A percentile compares a stretch with the other conserved stretches of the same genome.
Conservation (phyloP, 1,140 invertebrate species). For the Drosophila repletoides region DNA sequence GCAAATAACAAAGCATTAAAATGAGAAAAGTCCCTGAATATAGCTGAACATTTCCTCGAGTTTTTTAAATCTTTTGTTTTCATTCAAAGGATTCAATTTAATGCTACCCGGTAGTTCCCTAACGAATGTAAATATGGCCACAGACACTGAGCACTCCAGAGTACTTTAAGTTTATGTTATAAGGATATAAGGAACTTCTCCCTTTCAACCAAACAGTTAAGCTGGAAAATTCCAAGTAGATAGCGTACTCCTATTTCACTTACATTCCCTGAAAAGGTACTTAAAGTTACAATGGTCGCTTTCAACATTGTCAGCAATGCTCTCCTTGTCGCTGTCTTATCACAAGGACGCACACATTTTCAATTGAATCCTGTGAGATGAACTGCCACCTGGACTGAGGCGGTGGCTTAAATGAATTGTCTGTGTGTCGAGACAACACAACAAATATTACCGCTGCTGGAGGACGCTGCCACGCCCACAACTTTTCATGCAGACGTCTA, state of each 20-base stretch:
- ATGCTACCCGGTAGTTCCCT: no score
- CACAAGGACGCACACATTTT: conserved; percentile 16
- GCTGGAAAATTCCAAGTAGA: neutral
- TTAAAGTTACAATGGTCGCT: neutral
- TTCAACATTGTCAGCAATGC: conserved; percentile 18
- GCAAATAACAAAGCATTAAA: no score
- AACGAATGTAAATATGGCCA: no score
- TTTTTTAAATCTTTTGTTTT: no score
- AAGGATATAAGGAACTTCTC: no score
- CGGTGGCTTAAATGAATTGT: conserved; percentile 61
- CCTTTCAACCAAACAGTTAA: neutral
- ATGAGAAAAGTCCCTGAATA: no score
- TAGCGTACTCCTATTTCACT: neutral
- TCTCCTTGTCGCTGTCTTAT: no score
- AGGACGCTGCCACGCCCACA: neutral
- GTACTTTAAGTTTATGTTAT: no score
- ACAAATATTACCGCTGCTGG: conserved; percentile 9
- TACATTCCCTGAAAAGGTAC: neutral
- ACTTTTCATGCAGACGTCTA: conserved; percentile 49
- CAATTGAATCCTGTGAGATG: conserved; percentile 12
- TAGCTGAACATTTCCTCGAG: no score
- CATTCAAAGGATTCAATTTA: no score
- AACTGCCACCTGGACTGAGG: conserved; percentile 9
- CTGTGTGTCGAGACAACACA: conserved; percentile 42
- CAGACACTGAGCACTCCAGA: no score